phyloP scores from a whole-genome alignment of 2,888 invertebrate species.

The Microchrysa polita region DNA sequence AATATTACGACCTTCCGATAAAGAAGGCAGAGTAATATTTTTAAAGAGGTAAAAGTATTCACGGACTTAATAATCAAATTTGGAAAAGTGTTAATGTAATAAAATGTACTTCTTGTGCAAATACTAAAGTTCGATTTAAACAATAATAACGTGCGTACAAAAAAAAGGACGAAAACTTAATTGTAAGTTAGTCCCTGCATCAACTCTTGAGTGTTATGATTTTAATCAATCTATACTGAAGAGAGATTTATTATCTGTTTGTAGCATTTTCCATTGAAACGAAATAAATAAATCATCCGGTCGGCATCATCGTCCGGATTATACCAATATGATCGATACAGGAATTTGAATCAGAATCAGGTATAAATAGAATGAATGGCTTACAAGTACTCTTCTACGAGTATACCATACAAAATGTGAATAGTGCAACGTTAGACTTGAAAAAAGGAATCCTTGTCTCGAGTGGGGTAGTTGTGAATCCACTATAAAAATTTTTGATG shows the following conservation, averaged over 20 bases:
- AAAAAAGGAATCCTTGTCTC: slow-evolving; percentile 21
- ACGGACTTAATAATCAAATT: no score
- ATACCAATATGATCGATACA: slow-evolving; percentile 13
- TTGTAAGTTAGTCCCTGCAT: no score
- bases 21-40: no score
- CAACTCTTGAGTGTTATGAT: not conserved
- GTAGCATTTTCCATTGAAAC: slow-evolving; percentile 10
- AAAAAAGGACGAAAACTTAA: no score
- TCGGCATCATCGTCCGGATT: slow-evolving; percentile 19
- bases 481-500: slow-evolving; percentile 26
- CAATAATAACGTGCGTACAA: no score
- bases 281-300: slow-evolving; percentile 22
- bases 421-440: not conserved
- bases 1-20: no score
- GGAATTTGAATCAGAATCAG: slow-evolving; percentile 27
- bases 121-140: no score
- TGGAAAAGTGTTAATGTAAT: no score
- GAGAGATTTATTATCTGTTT: not conserved
- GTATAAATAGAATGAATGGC: slow-evolving; percentile 24
- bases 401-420: not conserved
- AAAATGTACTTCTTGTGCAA: no score
- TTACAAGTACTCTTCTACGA: slow-evolving; percentile 28
- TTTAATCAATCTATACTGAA: slow-evolving; percentile 2
- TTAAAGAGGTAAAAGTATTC: no score
- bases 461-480: slow-evolving; percentile 21